Base-by-base conservation (phyloP, 1,140 invertebrate species). In the Ephestia elutella region DNA sequence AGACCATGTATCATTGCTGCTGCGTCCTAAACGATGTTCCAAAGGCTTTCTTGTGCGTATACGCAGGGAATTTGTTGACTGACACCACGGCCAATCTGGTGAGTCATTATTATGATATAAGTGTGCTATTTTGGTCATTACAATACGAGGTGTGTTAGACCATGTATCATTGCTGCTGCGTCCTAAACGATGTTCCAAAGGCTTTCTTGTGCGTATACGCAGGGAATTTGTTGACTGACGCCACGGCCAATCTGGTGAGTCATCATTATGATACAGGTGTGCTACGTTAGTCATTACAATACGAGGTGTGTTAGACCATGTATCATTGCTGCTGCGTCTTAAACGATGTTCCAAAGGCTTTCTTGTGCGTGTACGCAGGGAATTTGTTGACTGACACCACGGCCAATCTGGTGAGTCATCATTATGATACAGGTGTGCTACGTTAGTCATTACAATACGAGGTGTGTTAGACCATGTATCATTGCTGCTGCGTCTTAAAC, bases 161-260 rank as follows among this genome's bases (percentile, higher is more conserved):
- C 0, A 90, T 92, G 0, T 93, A 93, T 50, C 92, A 96, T 68
- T 98, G 98, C 2, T 99, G 98, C 56, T 92, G 98, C 0, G 96
- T 96, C 58, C 84, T 99, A 0, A 96, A 98, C 79, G 98, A 99
- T 80, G 95, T 99, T 64, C 97, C 98, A 0, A 92, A 94, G 66
- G 97, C 94, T 0, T 99, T 99, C 79, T 95, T 99, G 21, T 99
- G 97, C 83, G 96, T 98, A 50, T 99, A 99, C 89, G 96, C 97
- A 32, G 98, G 98, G 0, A 93, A 96, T 68, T 82, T 99, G 21
- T 90, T 98, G 0, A 99, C 96, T 0, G 97, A 99, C 80, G 93
- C 95, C 19, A 93, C 92, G 51, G 96, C 96, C 1, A 96, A 97
- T 86, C 91, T 95, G 82, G 95, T 95, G 72, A 70, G 75, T 15